Percentiles rank a stretch among this genome's conserved stretches.
Evolutionary conservation across 2,113 vertebrate species (phyloP).

Genomic region (Sterna hirundo): DNA sequence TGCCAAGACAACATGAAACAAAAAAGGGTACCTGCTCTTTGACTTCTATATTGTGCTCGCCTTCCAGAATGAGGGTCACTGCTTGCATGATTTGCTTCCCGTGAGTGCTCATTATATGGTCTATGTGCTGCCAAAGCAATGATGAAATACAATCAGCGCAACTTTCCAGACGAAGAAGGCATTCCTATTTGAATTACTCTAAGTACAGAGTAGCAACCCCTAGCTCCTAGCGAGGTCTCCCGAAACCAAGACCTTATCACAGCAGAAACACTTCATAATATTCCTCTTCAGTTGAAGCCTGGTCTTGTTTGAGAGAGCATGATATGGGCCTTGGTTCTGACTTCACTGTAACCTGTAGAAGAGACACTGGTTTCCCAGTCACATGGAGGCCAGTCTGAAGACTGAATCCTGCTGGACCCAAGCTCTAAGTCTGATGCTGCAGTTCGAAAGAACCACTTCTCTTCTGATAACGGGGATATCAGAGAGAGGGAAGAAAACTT

Average conservation of each 20-base stretch:
- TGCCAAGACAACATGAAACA: background rate
- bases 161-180: background rate
- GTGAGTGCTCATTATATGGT: constrained; percentile 98
- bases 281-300: background rate
- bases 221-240: background rate
- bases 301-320: background rate
- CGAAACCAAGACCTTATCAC: background rate
- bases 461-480: background rate
- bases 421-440: background rate
- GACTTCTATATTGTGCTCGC: constrained; percentile 94
- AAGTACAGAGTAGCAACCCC: background rate
- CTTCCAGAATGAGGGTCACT: constrained; percentile 97
- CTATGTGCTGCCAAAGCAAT: constrained; percentile 90
- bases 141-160: constrained; percentile 32
- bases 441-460: background rate
- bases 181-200: background rate
- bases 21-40: constrained; percentile 90
- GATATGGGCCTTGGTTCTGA: background rate
- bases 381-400: background rate
- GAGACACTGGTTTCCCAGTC: background rate
- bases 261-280: background rate
- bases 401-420: background rate
- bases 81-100: constrained; percentile 99
- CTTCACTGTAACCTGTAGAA: background rate
- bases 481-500: background rate